These are phyloP conservation scores for Peromyscus aztecus DNA, from an alignment of 2,797 vertebrate genomes.

Conservation along the genomic window DNA sequence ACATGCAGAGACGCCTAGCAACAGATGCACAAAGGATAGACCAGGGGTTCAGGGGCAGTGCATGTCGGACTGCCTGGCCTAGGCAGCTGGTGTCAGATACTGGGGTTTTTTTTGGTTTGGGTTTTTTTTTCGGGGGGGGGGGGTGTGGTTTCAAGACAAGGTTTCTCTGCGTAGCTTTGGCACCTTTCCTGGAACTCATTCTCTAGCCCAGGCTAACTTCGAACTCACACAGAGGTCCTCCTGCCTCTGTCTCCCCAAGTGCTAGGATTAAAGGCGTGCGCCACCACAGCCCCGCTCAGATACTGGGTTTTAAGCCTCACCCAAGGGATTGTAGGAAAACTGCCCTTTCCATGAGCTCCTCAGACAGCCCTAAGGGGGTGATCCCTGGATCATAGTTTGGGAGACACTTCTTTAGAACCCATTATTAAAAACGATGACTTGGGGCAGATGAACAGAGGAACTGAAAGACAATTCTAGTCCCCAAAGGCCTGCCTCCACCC, in stretches of 20 bases:
- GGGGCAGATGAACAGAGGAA: not conserved
- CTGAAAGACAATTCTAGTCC: not conserved
- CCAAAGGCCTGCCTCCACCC: not conserved
- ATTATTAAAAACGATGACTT: not conserved
- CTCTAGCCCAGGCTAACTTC: too few relatives aligned
- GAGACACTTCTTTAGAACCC: not conserved
- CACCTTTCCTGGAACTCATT: too few relatives aligned
- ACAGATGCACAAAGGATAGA: not conserved
- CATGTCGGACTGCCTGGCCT: not conserved
- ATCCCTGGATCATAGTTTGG: not conserved
- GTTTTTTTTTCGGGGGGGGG: too few relatives aligned
- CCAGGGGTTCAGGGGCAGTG: not conserved
- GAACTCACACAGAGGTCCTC: too few relatives aligned
- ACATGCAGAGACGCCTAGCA: not conserved
- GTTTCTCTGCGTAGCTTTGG: too few relatives aligned
- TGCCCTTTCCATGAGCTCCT: not conserved
- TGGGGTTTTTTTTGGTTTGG: not conserved
- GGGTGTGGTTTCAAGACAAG: too few relatives aligned
- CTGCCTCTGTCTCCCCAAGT: too few relatives aligned
- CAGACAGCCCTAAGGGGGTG: not conserved
- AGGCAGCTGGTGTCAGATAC: not conserved
- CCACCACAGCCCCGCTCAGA: not conserved
- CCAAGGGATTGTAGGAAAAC: not conserved
- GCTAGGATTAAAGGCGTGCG: too few relatives aligned
- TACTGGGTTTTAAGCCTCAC: not conserved